Conservation (phyloP, 2,797 vertebrate genomes). For the Myotis myotis region DNA sequence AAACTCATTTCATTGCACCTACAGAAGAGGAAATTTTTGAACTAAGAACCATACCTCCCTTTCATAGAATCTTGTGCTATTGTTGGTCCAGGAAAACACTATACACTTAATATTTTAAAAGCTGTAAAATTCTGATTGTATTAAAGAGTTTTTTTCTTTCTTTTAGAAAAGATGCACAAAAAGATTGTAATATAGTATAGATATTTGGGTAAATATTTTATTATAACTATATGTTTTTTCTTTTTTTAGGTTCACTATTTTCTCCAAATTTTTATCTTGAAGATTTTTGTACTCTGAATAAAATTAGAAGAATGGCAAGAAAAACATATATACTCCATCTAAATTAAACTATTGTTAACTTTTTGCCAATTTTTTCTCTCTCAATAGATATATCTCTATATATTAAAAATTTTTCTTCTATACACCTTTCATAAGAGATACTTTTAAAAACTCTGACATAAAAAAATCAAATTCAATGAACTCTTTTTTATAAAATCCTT, state of each 20-base stretch:
- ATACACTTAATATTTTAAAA: neutral
- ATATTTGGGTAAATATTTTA: neutral
- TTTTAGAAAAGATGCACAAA: neutral
- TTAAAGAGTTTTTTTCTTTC: neutral
- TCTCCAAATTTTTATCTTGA: neutral
- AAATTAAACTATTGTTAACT: neutral
- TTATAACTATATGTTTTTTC: neutral
- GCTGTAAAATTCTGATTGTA: neutral
- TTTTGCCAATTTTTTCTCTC: conserved; percentile 9
- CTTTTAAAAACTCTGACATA: neutral
- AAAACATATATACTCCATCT: neutral
- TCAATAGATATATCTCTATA: neutral
- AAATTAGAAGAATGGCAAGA: neutral
- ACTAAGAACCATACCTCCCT: neutral
- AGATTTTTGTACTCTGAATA: conserved; percentile 2
- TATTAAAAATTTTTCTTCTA: neutral
- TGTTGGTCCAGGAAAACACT: neutral
- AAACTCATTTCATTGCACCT: neutral
- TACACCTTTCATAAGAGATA: neutral
- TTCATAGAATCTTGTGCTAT: neutral
- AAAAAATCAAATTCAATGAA: neutral
- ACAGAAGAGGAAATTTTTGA: neutral
- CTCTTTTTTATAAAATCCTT: neutral
- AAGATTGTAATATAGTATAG: neutral
- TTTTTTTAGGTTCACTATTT: neutral